These are phyloP conservation scores for Diarsia rubi DNA, from an alignment of 2,888 invertebrate species.

Conservation along the genomic window DNA sequence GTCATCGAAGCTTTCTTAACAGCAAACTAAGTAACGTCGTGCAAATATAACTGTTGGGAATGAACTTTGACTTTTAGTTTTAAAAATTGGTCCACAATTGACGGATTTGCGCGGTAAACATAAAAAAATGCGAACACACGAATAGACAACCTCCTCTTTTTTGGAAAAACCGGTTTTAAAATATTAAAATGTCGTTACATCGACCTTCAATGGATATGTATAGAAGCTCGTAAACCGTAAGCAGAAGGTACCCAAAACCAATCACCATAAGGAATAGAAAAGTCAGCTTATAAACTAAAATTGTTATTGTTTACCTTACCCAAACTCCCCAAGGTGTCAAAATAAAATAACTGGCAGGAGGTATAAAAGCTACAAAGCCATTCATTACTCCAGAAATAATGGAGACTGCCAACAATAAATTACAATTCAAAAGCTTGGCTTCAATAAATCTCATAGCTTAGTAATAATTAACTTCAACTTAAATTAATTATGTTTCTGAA, in stretches of 20 bases:
- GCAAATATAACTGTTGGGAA: neutral
- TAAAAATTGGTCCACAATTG: too few species aligned
- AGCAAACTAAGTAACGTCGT: neutral
- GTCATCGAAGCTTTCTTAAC: neutral
- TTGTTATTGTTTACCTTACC: neutral
- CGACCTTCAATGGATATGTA: too few species aligned
- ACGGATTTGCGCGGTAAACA: too few species aligned
- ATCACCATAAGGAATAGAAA: neutral
- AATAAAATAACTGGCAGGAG: conserved; percentile 2
- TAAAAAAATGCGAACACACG: too few species aligned
- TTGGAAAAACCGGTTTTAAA: too few species aligned
- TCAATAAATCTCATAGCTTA: conserved; percentile 30
- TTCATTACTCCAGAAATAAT: conserved; percentile 26
- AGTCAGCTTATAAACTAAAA: neutral
- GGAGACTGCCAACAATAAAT: conserved; percentile 24
- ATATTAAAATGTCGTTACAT: too few species aligned
- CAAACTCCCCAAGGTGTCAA: neutral
- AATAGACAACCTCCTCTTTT: too few species aligned
- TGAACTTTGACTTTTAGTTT: neutral
- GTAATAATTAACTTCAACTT: conserved; percentile 31
- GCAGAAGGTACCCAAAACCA: neutral
- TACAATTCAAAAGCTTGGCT: conserved; percentile 12
- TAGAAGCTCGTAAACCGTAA: neutral
- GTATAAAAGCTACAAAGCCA: neutral
- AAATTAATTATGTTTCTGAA: conserved; percentile 28